Evolutionary conservation across 2,797 vertebrate genomes (phyloP).

Genomic region (Natrix natrix): DNA sequence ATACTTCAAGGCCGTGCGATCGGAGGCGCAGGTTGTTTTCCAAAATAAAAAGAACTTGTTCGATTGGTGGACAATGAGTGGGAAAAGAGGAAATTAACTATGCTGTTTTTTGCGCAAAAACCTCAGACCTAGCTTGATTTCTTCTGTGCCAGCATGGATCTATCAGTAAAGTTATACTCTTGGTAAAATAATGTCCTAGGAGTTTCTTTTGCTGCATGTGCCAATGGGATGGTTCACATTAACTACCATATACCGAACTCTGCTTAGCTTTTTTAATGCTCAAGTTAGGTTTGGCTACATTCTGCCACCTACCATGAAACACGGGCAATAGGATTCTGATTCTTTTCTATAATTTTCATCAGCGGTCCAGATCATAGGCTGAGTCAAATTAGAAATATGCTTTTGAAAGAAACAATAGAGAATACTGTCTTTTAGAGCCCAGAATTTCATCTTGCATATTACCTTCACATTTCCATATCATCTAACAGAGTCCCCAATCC

Average conservation of each 20-base stretch:
- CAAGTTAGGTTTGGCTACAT: background rate
- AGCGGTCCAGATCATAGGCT: background rate
- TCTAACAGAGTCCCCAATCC: background rate
- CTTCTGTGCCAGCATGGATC: too few species aligned
- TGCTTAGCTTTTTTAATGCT: background rate
- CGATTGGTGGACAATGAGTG: too few species aligned
- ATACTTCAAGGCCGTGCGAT: too few species aligned
- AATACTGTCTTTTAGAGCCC: background rate
- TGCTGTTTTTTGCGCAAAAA: too few species aligned
- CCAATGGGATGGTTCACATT: too few species aligned
- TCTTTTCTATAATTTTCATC: background rate
- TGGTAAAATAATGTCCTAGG: too few species aligned
- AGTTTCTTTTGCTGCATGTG: too few species aligned
- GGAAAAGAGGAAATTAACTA: too few species aligned
- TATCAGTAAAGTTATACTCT: too few species aligned
- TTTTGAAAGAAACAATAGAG: background rate
- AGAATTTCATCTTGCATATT: background rate
- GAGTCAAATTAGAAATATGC: background rate
- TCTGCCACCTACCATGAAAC: background rate
- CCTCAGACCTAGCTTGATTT: too few species aligned
- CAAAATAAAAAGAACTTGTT: too few species aligned
- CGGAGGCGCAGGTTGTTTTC: too few species aligned
- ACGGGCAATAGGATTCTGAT: background rate
- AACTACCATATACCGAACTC: background rate
- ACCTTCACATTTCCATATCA: background rate